Percentiles rank a stretch among this genome's conserved stretches.
Evolutionary conservation across 1,140 invertebrate species (phyloP).

Genomic region (Drosophila suzukii): DNA sequence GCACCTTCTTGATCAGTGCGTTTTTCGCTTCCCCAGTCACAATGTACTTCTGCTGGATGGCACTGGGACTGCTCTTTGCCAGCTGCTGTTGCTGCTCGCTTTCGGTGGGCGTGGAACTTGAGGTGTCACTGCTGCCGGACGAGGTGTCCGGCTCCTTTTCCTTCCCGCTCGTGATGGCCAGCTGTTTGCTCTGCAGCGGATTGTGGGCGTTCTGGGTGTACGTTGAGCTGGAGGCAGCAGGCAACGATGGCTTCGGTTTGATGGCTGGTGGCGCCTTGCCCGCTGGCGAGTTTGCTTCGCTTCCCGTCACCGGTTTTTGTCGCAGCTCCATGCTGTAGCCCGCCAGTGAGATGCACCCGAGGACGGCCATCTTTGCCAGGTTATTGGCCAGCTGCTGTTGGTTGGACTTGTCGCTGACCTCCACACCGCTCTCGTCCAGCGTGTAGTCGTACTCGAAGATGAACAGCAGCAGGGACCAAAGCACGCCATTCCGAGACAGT

Average conservation of each 20-base stretch:
- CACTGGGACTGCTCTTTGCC: slow-evolving; percentile 22
- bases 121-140: slow-evolving; percentile 65
- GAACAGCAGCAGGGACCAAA: slow-evolving; percentile 96
- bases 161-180: slow-evolving; percentile 68
- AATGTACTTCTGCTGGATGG: slow-evolving; percentile 74
- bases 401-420: slow-evolving; percentile 93
- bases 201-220: slow-evolving; percentile 83
- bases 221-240: slow-evolving; percentile 42
- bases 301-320: slow-evolving; percentile 59
- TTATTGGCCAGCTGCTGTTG: slow-evolving; percentile 96
- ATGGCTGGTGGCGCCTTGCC: slow-evolving; percentile 57
- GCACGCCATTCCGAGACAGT: slow-evolving; percentile 94
- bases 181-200: slow-evolving; percentile 77
- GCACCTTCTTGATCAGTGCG: slow-evolving; percentile 85
- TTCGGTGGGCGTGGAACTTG: slow-evolving; percentile 64
- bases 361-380: slow-evolving; percentile 93
- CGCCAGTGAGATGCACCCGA: slow-evolving; percentile 92
- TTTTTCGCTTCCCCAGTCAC: slow-evolving; percentile 74
- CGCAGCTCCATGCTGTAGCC: slow-evolving; percentile 86
- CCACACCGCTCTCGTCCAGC: slow-evolving; percentile 97
- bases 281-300: slow-evolving; percentile 57
- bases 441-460: slow-evolving; percentile 99
- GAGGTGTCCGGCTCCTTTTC: slow-evolving; percentile 41
- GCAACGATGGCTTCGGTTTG: slow-evolving; percentile 55
- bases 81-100: slow-evolving; percentile 59